Evolutionary conservation across 2,113 vertebrate species (phyloP).

Genomic region (Patagioenas fasciata): DNA sequence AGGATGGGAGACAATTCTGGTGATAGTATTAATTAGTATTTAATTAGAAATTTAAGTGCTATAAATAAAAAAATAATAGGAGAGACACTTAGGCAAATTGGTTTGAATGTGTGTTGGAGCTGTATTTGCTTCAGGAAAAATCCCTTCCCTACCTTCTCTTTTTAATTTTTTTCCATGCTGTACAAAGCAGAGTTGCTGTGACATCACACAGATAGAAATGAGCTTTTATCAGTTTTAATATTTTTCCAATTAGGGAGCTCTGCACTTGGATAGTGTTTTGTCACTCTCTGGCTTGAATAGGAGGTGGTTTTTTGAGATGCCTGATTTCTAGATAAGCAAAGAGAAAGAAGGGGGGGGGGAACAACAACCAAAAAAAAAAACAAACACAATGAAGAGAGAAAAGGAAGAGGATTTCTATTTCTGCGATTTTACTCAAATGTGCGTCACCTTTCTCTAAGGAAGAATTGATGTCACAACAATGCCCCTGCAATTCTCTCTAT

Average conservation of each 20-base stretch:
- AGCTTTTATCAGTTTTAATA: constrained; percentile 31
- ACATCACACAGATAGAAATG: constrained; percentile 8
- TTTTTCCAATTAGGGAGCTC: constrained; percentile 45
- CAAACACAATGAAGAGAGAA: background rate
- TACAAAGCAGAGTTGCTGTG: constrained; percentile 30
- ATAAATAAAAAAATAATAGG: constrained; percentile 85
- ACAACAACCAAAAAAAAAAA: background rate
- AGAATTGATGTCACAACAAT: background rate
- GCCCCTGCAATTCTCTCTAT: background rate
- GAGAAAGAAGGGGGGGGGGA: background rate
- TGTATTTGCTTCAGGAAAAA: constrained; percentile 67
- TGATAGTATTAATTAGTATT: constrained; percentile 89
- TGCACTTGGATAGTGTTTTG: constrained; percentile 43
- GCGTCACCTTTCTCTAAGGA: constrained; percentile 6
- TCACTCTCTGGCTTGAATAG: constrained; percentile 2
- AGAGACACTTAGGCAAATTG: constrained; percentile 77
- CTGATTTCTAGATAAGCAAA: background rate
- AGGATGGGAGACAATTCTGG: constrained; percentile 75
- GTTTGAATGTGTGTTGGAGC: constrained; percentile 42
- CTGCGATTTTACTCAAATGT: background rate
- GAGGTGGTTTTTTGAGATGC: background rate
- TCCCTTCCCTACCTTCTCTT: background rate
- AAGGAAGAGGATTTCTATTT: background rate
- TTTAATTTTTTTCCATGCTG: background rate
- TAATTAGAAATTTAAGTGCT: constrained; percentile 84